These are phyloP conservation scores for Melieria omissa DNA, from an alignment of 2,888 invertebrate species.

Conservation along the genomic window DNA sequence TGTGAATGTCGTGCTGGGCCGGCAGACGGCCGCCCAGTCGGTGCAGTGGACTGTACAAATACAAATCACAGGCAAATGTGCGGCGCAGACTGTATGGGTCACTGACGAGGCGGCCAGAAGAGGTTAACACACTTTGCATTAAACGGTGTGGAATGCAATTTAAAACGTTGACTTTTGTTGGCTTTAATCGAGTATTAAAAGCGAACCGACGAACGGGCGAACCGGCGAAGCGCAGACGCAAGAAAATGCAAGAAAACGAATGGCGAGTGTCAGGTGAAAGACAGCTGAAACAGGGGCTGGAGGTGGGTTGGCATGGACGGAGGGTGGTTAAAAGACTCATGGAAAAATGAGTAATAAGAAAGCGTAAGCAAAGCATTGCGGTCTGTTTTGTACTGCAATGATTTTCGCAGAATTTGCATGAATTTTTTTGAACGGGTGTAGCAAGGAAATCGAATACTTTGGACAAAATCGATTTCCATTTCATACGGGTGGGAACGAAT, in stretches of 20 bases:
- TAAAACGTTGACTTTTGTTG: constrained; percentile 39
- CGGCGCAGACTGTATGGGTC: constrained; percentile 47
- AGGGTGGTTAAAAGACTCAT: no score
- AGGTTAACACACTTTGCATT: constrained; percentile 44
- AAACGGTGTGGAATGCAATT: constrained; percentile 35
- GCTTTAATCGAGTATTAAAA: constrained; percentile 31
- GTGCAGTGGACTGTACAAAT: constrained; percentile 10
- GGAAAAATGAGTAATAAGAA: no score
- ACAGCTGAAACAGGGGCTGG: neutral
- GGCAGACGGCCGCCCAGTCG: neutral
- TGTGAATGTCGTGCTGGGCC: constrained; percentile 54
- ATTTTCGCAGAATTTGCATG: neutral
- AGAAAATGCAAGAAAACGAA: neutral
- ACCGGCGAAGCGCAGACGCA: constrained; percentile 9
- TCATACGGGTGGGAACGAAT: constrained; percentile 21
- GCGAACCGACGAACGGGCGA: constrained; percentile 9
- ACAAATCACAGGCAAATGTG: constrained; percentile 37
- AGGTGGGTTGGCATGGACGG: neutral
- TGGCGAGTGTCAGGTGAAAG: neutral
- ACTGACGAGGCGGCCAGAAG: constrained; percentile 55
- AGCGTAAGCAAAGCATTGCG: no score
- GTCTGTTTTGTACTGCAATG: no score
- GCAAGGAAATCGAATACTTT: neutral
- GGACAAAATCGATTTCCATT: neutral
- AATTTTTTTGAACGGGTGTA: neutral